Evolutionary conservation across 37 sponge, comb jelly and placozoan species (phyloP).

Genomic region (Eunapius fragilis): DNA sequence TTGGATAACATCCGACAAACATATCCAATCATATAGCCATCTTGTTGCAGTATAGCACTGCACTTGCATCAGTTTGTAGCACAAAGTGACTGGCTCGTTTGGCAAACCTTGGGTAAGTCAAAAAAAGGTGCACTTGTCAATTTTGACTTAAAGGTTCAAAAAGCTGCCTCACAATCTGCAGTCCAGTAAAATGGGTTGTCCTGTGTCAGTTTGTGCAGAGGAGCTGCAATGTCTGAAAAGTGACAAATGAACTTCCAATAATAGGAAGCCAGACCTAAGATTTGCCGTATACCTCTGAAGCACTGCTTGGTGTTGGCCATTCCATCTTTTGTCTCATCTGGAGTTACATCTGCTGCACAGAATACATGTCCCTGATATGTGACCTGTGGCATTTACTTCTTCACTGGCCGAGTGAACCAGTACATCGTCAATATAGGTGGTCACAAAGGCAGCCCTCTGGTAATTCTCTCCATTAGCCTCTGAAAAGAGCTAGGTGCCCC

Average conservation of each 20-base stretch:
- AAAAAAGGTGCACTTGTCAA: too few species aligned
- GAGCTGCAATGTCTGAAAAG: too few species aligned
- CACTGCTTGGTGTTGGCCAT: constrained; percentile 45
- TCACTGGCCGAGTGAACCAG: constrained; percentile 27
- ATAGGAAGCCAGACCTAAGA: constrained; percentile 63
- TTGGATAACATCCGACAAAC: constrained; percentile 7
- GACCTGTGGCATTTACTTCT: constrained; percentile 7
- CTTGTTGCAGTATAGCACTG: constrained; percentile 50
- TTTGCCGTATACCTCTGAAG: constrained; percentile 21
- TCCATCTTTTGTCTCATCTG: constrained; percentile 43
- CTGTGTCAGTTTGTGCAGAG: too few species aligned
- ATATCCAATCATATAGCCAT: constrained; percentile 32
- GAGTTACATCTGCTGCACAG: constrained; percentile 39
- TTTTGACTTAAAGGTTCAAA: too few species aligned
- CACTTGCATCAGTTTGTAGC: constrained; percentile 74
- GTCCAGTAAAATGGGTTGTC: too few species aligned
- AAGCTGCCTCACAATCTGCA: too few species aligned
- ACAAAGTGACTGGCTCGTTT: constrained; percentile 18
- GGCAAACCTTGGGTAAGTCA: constrained; percentile 46
- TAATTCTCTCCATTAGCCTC: constrained; percentile 49
- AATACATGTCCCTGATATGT: constrained; percentile 55
- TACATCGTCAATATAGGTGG: constrained; percentile 57
- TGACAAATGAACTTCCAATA: constrained; percentile 54
- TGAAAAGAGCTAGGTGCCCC: constrained; percentile 73
- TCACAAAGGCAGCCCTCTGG: constrained; percentile 43